Evolutionary conservation across 2,113 vertebrate genomes (phyloP).

Genomic region (Hippopotamus amphibius): DNA sequence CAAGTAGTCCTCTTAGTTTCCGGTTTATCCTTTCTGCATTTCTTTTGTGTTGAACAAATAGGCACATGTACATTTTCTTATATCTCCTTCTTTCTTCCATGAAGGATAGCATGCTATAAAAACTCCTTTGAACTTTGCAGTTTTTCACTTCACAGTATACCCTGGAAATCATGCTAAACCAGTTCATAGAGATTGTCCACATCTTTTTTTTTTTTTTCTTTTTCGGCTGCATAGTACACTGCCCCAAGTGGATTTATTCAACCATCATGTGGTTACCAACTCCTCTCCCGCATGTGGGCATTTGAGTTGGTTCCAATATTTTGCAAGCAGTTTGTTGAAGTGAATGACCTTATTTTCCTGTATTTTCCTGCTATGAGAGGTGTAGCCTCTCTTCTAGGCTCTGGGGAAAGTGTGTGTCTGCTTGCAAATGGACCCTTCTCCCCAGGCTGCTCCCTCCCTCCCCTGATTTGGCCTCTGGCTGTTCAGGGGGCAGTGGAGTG

Average conservation of each 20-base stretch:
- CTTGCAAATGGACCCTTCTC: neutral
- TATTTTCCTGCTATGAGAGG: neutral
- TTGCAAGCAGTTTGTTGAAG: neutral
- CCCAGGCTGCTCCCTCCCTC: neutral
- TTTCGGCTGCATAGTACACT: rapidly evolving
- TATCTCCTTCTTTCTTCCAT: neutral
- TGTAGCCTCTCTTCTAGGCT: neutral
- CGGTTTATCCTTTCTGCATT: neutral
- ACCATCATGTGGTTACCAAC: rapidly evolving
- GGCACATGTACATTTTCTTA: rapidly evolving
- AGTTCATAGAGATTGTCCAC: neutral
- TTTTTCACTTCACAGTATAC: neutral
- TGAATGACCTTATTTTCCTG: neutral
- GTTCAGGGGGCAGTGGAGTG: rapidly evolving
- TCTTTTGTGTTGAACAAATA: neutral
- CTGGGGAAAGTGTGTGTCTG: rapidly evolving
- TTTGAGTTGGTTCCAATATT: neutral
- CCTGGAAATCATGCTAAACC: neutral
- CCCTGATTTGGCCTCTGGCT: too few relatives aligned
- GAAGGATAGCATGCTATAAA: neutral
- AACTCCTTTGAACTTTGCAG: rapidly evolving
- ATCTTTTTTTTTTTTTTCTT: too few relatives aligned
- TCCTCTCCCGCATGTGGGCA: rapidly evolving
- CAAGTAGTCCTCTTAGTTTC: too few relatives aligned
- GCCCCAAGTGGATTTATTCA: neutral